Percentiles rank a stretch among this genome's conserved stretches.
phyloP scores from a whole-genome alignment of 2,113 vertebrate genomes.

The Passer domesticus region DNA sequence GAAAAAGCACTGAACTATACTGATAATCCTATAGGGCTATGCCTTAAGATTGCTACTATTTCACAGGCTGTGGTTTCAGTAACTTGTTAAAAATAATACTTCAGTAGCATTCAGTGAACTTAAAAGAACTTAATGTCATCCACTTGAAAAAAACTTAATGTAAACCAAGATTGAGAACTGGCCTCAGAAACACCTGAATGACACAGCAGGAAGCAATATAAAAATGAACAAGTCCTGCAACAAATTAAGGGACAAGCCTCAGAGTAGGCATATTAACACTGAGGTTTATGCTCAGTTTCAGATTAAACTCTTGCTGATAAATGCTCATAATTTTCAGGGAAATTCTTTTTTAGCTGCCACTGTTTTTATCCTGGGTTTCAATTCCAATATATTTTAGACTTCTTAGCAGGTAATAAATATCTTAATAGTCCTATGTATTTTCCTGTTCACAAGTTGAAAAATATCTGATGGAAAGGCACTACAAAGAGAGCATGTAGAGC shows the following conservation, averaged over 20 bases:
- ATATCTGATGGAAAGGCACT: neutral
- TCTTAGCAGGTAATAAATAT: neutral
- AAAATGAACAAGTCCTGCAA: neutral
- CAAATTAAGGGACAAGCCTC: neutral
- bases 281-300: neutral
- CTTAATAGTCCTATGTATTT: neutral
- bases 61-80: neutral
- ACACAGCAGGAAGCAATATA: neutral
- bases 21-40: neutral
- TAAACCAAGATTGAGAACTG: neutral
- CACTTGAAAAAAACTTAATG: neutral
- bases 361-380: neutral
- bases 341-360: neutral
- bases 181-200: neutral
- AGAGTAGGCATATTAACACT: neutral
- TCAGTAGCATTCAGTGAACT: neutral
- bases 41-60: neutral
- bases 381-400: neutral
- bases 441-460: neutral
- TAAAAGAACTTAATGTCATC: neutral
- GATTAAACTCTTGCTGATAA: neutral
- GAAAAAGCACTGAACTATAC: neutral
- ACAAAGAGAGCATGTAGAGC: neutral
- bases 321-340: neutral
- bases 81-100: neutral